Evolutionary conservation across 2,113 vertebrate genomes (phyloP).

Genomic region (Myiozetetes cayanensis): DNA sequence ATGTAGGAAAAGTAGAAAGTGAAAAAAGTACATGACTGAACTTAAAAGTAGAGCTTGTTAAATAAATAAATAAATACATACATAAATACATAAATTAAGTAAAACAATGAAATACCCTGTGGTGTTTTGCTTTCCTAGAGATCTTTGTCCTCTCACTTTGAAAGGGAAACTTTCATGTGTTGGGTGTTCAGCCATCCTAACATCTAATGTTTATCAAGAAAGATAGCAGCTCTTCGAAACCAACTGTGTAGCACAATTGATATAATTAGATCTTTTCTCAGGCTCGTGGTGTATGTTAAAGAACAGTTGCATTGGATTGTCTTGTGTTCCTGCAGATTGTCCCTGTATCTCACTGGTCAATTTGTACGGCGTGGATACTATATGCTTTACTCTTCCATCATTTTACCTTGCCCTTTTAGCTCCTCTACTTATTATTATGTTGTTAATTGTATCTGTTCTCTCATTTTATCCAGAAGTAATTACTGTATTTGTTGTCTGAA

Average conservation of each 20-base stretch:
- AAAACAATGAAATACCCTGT: not conserved
- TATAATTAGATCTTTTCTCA: not conserved
- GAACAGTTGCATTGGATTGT: not conserved
- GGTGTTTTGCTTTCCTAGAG: not conserved
- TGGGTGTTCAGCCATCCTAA: not conserved
- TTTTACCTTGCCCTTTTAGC: not conserved
- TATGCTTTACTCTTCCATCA: not conserved
- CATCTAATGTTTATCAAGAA: not conserved
- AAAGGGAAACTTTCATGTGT: not conserved
- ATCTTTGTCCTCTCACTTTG: not conserved
- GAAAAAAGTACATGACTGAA: not conserved
- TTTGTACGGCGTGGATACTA: not conserved
- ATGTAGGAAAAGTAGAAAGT: not conserved
- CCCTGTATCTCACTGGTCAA: not conserved
- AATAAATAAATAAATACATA: too few relatives aligned
- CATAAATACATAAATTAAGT: not conserved
- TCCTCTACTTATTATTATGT: not conserved
- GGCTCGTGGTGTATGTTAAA: not conserved
- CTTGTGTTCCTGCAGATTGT: not conserved
- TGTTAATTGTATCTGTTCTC: not conserved
- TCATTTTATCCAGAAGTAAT: not conserved
- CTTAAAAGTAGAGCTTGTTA: not conserved
- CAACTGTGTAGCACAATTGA: not conserved
- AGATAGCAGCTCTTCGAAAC: not conserved
- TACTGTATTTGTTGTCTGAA: not conserved